These are phyloP conservation scores for Decapterus maruadsi DNA, from an alignment of 2,797 vertebrate species.

Conservation along the genomic window DNA sequence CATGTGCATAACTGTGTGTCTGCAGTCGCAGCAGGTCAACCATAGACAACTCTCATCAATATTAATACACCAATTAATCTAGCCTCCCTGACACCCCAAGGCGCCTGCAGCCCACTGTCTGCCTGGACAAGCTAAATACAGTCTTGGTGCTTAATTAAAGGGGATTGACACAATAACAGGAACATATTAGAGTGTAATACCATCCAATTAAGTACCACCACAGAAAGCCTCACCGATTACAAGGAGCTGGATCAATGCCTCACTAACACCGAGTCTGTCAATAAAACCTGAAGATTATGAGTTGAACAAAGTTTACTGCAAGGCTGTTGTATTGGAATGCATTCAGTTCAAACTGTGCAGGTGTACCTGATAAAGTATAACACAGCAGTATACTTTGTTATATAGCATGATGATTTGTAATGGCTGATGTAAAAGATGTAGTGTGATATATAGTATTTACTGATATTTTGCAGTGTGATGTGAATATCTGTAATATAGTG, in stretches of 20 bases:
- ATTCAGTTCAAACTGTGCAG: neutral
- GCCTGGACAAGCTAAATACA: constrained; percentile 43
- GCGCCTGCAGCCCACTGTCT: constrained; percentile 48
- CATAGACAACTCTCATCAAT: constrained; percentile 78
- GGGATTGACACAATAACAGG: constrained; percentile 35
- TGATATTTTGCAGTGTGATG: no score
- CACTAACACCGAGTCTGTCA: neutral
- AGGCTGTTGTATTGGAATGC: neutral
- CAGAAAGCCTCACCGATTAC: constrained; percentile 9
- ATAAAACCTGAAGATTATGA: neutral
- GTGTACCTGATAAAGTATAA: neutral
- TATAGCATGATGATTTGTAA: neutral
- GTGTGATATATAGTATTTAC: no score
- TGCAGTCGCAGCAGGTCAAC: constrained; percentile 60
- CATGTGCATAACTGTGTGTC: constrained; percentile 7
- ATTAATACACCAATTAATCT: constrained; percentile 83
- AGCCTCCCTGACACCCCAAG: constrained; percentile 48
- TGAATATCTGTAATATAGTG: neutral
- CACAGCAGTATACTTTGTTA: no score
- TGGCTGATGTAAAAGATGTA: neutral
- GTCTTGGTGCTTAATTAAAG: constrained; percentile 58
- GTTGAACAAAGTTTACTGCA: neutral
- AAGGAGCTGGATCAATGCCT: constrained; percentile 13
- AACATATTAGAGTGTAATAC: constrained; percentile 25
- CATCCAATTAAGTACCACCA: neutral